Evolutionary conservation across 2,797 vertebrate genomes (phyloP).

Genomic region (Helostoma temminkii): DNA sequence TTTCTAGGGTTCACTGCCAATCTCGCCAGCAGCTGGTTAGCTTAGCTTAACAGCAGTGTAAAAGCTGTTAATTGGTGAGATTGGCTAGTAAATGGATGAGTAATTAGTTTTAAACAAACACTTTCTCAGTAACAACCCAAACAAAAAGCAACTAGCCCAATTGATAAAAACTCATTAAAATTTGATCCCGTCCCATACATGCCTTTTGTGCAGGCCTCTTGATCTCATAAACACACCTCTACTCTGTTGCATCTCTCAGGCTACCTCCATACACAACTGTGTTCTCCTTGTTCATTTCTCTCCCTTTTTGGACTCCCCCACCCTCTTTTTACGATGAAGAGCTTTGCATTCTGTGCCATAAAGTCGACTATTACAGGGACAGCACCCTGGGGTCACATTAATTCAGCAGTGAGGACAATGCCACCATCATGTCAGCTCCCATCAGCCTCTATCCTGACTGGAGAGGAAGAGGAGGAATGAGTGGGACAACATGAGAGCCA

Average conservation of each 20-base stretch:
- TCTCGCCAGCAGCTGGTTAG: neutral
- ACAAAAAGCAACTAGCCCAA: neutral
- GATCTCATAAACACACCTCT: constrained; percentile 35
- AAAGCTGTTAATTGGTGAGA: neutral
- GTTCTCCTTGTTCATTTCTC: constrained; percentile 25
- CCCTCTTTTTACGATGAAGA: constrained; percentile 28
- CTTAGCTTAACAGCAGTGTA: neutral
- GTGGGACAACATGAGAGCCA: constrained; percentile 49
- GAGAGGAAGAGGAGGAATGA: constrained; percentile 32
- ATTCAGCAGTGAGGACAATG: constrained; percentile 75
- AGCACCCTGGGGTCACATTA: constrained; percentile 76
- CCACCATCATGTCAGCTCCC: constrained; percentile 77
- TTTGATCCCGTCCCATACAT: neutral
- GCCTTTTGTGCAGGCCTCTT: constrained; percentile 14
- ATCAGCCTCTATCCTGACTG: constrained; percentile 74
- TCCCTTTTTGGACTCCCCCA: constrained; percentile 24
- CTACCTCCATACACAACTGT: constrained; percentile 47
- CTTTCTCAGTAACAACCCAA: too few species aligned
- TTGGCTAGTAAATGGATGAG: too few species aligned
- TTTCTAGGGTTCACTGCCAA: constrained; percentile 12
- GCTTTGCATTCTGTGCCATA: constrained; percentile 67
- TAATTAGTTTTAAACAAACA: neutral
- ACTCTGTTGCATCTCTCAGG: constrained; percentile 44
- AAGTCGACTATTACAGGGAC: constrained; percentile 62
- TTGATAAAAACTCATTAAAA: too few species aligned